These are phyloP conservation scores for Heterotis niloticus DNA, from an alignment of 2,113 vertebrate species.

Conservation along the genomic window DNA sequence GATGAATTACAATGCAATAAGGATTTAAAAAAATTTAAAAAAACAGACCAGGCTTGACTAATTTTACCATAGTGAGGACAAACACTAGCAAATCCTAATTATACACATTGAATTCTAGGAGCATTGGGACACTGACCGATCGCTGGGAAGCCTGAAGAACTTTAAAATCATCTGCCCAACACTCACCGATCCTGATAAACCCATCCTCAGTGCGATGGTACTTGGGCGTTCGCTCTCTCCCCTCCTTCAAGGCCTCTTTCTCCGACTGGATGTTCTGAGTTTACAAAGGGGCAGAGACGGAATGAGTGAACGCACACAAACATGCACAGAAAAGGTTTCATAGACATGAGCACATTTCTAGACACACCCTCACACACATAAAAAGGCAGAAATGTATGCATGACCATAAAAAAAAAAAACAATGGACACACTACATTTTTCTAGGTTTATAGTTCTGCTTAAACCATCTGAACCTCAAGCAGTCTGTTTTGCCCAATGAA, in stretches of 20 bases:
- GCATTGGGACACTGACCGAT: background rate
- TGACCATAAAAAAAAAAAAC: background rate
- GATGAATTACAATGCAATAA: too few relatives aligned
- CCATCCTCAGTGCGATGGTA: slow-evolving; percentile 86
- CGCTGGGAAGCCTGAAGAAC: background rate
- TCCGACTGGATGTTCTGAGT: slow-evolving; percentile 86
- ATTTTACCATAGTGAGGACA: too few relatives aligned
- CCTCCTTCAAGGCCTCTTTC: slow-evolving; percentile 88
- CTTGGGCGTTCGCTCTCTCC: slow-evolving; percentile 69
- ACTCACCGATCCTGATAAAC: slow-evolving; percentile 89
- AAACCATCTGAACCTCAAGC: too few relatives aligned
- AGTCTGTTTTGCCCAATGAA: background rate
- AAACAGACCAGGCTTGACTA: too few relatives aligned
- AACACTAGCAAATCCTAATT: too few relatives aligned
- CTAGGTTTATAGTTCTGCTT: too few relatives aligned
- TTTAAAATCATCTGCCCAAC: background rate
- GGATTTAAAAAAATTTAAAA: too few relatives aligned
- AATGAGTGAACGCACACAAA: slow-evolving; percentile 1
- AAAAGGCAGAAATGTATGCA: background rate
- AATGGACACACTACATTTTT: too few relatives aligned
- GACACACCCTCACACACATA: slow-evolving; percentile 16
- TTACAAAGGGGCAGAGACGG: slow-evolving; percentile 14
- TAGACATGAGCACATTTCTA: background rate
- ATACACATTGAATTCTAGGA: background rate
- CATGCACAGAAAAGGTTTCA: background rate